Evolutionary conservation across 2,113 vertebrate genomes (phyloP), one percentile per base, ranked within the genome.

Genomic region (Sander vitreus): DNA sequence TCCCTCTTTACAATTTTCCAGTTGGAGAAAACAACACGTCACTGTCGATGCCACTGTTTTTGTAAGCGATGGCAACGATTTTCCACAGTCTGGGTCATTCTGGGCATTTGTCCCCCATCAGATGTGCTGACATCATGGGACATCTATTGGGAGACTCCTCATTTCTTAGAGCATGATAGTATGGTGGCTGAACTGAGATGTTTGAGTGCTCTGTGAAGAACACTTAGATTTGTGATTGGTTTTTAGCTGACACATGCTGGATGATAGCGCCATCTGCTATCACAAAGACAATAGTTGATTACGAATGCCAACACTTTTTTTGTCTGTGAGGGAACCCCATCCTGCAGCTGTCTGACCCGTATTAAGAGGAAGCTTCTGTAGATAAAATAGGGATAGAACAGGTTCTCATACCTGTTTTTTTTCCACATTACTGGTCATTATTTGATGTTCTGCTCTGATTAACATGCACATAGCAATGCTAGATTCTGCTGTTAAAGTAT

Each of bases 391-490:
- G 4, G 21, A 74, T 2, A 6, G 21, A 13, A 58, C 74, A 39
- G 47, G 1, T 47, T 69, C n/a, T 15, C 14, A 30, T 62, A 11
- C 70, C 43, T 58, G 9, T 57, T 18, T 12, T 63, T 45, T 50
- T 21, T 36, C 39, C 62, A 65, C 50, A 54, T 67, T 78, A 39
- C 65, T 87, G 62, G 21, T 60, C 81, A 85, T 84, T 80, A 77
- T 73, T 71, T 69, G 14, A 39, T 13, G 43, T 78, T 84, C 68
- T 77, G 53, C 69, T 59, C 64, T 63, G 64, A 81, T 86, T 73
- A 86, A 78, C 68, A 65, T 69, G 48, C 53, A 1, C 43, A 19
- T 4, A 45, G 27, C 4, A 73, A 47, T 10, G 21, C 58, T 45
- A 6, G 43, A 63, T 53, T 78, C 36, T 62, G 58, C 8, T 53